Evolutionary conservation across 2,888 invertebrate species (phyloP).

Genomic region (Cephus nigrinus): DNA sequence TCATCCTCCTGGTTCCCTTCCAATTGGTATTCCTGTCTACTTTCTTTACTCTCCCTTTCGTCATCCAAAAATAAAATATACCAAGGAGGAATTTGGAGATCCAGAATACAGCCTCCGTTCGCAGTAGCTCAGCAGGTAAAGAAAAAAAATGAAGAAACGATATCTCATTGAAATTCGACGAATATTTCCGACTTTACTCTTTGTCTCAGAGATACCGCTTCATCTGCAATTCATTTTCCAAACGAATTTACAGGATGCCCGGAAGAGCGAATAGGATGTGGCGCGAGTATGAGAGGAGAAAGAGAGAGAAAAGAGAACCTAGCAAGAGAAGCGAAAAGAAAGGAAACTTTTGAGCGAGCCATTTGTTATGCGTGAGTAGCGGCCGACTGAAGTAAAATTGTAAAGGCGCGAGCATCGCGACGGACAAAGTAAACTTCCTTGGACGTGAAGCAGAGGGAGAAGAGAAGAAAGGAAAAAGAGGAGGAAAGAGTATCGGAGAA

Average conservation of each 20-base stretch:
- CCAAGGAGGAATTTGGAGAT: too few relatives aligned
- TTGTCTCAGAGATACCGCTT: slow-evolving; percentile 22
- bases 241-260: slow-evolving; percentile 21
- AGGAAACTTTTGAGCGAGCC: slow-evolving; percentile 28
- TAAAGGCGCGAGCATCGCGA: slow-evolving; percentile 10
- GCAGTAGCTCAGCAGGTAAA: slow-evolving; percentile 32
- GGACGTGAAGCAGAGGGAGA: not conserved
- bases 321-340: too few relatives aligned
- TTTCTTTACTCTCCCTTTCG: too few relatives aligned
- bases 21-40: too few relatives aligned
- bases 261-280: not conserved
- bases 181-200: slow-evolving; percentile 9
- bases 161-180: slow-evolving; percentile 21
- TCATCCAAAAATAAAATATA: too few relatives aligned
- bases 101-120: too few relatives aligned
- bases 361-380: slow-evolving; percentile 58
- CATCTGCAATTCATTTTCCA: slow-evolving; percentile 26
- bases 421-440: slow-evolving; percentile 2
- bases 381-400: slow-evolving; percentile 54
- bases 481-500: not conserved
- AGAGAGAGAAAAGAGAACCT: not conserved
- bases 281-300: not conserved
- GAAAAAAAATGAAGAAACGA: not conserved
- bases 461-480: not conserved
- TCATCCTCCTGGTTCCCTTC: too few relatives aligned